phyloP scores from a whole-genome alignment of 2,113 vertebrate species.

The Coptodon bakossiorum region DNA sequence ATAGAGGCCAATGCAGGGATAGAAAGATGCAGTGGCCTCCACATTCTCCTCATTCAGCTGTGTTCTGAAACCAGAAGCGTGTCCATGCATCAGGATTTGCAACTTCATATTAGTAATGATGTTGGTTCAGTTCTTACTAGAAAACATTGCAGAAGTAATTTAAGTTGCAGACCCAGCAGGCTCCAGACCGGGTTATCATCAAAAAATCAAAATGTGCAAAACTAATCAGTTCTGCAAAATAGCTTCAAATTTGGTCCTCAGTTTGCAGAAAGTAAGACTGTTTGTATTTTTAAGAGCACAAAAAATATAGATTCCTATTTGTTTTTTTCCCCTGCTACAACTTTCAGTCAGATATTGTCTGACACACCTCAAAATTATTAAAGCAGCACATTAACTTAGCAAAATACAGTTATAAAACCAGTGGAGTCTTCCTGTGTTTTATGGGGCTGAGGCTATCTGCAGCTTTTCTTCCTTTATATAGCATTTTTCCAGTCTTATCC shows the following conservation, averaged over 20 bases:
- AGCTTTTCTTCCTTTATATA: fast-evolving
- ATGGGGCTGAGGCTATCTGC: neutral
- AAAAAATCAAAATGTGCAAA: neutral
- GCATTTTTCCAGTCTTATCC: neutral
- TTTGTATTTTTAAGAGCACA: neutral
- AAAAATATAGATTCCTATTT: neutral
- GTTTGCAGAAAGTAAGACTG: neutral
- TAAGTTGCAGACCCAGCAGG: neutral
- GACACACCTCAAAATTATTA: neutral
- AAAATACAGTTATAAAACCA: neutral
- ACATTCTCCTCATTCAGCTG: neutral
- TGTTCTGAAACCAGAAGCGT: neutral
- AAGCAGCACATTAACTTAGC: neutral
- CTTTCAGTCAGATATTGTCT: neutral
- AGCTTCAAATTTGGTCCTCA: neutral
- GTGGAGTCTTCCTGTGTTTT: neutral
- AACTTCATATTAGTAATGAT: neutral
- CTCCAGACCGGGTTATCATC: neutral
- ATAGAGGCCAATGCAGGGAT: neutral
- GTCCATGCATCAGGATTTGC: neutral
- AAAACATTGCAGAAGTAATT: neutral
- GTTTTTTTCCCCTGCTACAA: neutral
- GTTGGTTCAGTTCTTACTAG: neutral
- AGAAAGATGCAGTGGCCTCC: neutral
- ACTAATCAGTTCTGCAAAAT: neutral